Evolutionary conservation across 2,113 vertebrate genomes (phyloP).

Genomic region (Microcebus griseorufus): DNA sequence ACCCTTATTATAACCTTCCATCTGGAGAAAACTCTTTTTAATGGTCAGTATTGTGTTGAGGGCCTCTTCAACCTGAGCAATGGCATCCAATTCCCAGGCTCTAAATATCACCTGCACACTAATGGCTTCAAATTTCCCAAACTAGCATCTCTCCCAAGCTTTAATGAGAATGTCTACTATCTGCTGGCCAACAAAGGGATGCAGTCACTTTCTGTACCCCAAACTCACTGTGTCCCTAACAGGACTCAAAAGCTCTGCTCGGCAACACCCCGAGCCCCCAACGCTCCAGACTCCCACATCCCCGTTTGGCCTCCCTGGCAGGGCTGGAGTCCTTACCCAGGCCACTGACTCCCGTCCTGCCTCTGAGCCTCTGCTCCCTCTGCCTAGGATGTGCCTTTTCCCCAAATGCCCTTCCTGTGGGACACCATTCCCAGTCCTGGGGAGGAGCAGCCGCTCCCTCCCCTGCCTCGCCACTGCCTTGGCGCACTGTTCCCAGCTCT

Average conservation of each 20-base stretch:
- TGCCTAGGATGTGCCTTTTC: background rate
- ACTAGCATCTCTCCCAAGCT: background rate
- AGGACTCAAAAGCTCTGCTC: background rate
- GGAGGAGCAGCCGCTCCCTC: background rate
- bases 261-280: background rate
- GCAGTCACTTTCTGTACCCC: no score
- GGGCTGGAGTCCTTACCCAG: background rate
- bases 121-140: background rate
- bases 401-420: no score
- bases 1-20: background rate
- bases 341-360: background rate
- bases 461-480: background rate
- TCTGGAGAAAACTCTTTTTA: background rate
- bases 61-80: background rate
- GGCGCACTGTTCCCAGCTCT: background rate
- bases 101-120: background rate
- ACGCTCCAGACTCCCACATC: background rate
- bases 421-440: background rate
- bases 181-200: background rate
- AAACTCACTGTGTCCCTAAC: fast-evolving
- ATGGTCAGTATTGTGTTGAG: background rate
- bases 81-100: background rate
- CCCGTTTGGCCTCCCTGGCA: background rate
- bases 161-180: background rate
- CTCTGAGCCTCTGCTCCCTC: background rate